A percentile compares a stretch with the other conserved stretches of the same genome.
Conservation (phyloP, 2,888 invertebrate species). For the Dryococelus australis region DNA sequence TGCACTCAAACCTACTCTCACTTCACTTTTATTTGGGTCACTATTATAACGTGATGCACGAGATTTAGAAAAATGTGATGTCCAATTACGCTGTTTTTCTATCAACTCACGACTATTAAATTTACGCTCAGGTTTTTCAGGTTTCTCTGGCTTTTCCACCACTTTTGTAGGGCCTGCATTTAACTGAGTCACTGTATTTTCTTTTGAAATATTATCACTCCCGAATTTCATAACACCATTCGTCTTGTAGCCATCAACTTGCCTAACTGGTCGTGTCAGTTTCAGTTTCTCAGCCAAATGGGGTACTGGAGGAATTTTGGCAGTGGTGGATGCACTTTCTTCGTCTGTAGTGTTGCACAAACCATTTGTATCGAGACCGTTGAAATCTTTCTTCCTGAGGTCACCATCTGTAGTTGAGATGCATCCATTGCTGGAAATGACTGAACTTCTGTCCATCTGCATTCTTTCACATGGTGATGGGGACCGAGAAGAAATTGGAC, state of each 20-base stretch:
- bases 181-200: slow-evolving; percentile 19
- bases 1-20: slow-evolving; percentile 53
- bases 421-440: slow-evolving; percentile 32
- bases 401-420: slow-evolving; percentile 27
- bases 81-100: slow-evolving; percentile 92
- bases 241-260: slow-evolving; percentile 25
- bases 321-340: slow-evolving; percentile 24
- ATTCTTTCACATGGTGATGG: slow-evolving; percentile 56
- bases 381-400: slow-evolving; percentile 32
- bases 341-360: slow-evolving; percentile 36
- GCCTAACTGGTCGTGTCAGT: slow-evolving; percentile 22
- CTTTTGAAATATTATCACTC: slow-evolving; percentile 19
- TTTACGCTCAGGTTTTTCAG: slow-evolving; percentile 84
- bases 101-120: slow-evolving; percentile 86
- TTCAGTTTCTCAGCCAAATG: not conserved
- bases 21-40: slow-evolving; percentile 69
- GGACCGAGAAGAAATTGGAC: slow-evolving; percentile 49
- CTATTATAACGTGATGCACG: slow-evolving; percentile 66
- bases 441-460: slow-evolving; percentile 23
- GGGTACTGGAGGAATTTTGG: not conserved
- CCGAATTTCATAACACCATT: slow-evolving; percentile 33
- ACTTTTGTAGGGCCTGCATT: not conserved
- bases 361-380: slow-evolving; percentile 38
- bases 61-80: slow-evolving; percentile 86
- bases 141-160: slow-evolving; percentile 65